These are phyloP conservation scores for Hemistola chrysoprasaria DNA, from an alignment of 2,888 invertebrate species.

Conservation along the genomic window DNA sequence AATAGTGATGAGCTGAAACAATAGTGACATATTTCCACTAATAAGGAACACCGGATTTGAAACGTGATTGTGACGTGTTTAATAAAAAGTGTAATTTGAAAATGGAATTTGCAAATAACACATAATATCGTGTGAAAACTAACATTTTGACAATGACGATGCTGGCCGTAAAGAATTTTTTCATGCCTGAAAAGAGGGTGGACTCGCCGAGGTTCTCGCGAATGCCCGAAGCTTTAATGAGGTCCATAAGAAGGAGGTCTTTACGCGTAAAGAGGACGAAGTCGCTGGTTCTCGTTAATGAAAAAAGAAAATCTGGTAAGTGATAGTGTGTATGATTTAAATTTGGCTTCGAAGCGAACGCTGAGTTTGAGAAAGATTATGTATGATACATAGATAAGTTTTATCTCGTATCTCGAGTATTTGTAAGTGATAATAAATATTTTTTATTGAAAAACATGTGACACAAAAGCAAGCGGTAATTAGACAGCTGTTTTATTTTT, in stretches of 20 bases:
- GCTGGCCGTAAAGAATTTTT: slow-evolving; percentile 89
- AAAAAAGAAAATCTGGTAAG: slow-evolving; percentile 92
- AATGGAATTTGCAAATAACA: slow-evolving; percentile 25
- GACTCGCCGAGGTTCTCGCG: slow-evolving; percentile 83
- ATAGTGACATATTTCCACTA: slow-evolving; percentile 37
- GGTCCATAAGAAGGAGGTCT: slow-evolving; percentile 87
- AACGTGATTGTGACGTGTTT: slow-evolving; percentile 18
- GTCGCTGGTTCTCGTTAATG: slow-evolving; percentile 86
- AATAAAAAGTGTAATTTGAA: slow-evolving; percentile 14
- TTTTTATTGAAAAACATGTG: too few relatives aligned
- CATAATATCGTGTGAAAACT: slow-evolving; percentile 9
- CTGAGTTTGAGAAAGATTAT: slow-evolving; percentile 4
- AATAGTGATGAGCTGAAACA: slow-evolving; percentile 48
- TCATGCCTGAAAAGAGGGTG: slow-evolving; percentile 84
- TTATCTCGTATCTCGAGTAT: too few relatives aligned
- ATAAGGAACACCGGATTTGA: slow-evolving; percentile 34
- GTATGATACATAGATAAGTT: slow-evolving; percentile 1
- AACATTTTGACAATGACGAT: slow-evolving; percentile 58
- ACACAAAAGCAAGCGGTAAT: too few relatives aligned
- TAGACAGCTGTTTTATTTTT: too few relatives aligned
- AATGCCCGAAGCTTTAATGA: slow-evolving; percentile 88
- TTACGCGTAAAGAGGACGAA: slow-evolving; percentile 89
- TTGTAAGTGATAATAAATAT: too few relatives aligned
- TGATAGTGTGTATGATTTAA: slow-evolving; percentile 65
- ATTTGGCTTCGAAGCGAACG: slow-evolving; percentile 7